Evolutionary conservation across 2,797 vertebrate species (phyloP), one percentile per base, ranked within the genome.

Genomic region (Octomys mimax): DNA sequence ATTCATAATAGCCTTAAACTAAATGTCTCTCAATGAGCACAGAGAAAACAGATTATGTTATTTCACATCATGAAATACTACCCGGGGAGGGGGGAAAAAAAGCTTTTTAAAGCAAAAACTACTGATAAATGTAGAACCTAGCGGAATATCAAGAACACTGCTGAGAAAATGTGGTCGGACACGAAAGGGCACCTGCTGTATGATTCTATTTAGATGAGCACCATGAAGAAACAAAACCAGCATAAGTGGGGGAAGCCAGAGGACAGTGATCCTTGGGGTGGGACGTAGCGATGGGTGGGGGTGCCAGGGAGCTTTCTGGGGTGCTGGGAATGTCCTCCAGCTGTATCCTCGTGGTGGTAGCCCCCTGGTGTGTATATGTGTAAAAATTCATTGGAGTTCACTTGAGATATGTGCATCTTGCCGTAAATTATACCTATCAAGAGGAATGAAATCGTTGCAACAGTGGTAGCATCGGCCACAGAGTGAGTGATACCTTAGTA

Each of bases 221-320:
- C 75, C 31, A 21, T 36, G 62, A 77, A 18, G 36, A 57, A 66
- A 39, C n/a, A 21, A 75, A 68, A 6, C n/a, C 31, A 0, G 42
- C 31, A n/a, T 4, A 1, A n/a, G 18, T 7, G 52, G n/a, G n/a
- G n/a, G 68, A 83, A 39, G 77, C 33, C 36, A 4, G 57, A 16
- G 4, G 0, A 22, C 70, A 79, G 21, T 57, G 18, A 3, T 61
- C 39, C 28, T n/a, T 6, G 62, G 28, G 31, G 2, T 0, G 0
- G 7, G 28, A 16, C 31, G 28, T 0, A 0, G 46, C 10, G 5
- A 33, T 28, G 6, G 39, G 28, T 0, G 6, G 14, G 36, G 46
- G 2, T 4, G 2, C 0, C 0, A n/a, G 46, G 66, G 24, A 28
- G 7, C 3, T 22, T 26, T 57, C 59, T 36, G 31, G 33, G 71